A percentile compares a stretch with the other conserved stretches of the same genome.
Evolutionary conservation across 2,113 vertebrate species (phyloP).

Genomic region (Corythaixoides concolor): DNA sequence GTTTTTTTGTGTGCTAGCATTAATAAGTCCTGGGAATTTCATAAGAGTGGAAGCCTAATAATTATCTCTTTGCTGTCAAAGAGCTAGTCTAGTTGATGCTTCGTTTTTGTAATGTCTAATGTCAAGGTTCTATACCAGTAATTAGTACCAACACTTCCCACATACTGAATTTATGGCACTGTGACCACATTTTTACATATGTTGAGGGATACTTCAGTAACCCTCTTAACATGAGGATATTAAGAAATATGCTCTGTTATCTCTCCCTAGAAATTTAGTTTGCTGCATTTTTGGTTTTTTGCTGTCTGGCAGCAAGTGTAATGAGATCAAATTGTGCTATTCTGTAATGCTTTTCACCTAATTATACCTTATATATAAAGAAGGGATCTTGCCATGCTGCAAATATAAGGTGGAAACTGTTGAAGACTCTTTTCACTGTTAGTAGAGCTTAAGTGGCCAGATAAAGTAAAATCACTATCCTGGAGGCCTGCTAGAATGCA

Average conservation of each 20-base stretch:
- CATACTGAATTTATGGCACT: slow-evolving; percentile 49
- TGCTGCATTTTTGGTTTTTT: neutral
- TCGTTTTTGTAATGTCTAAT: slow-evolving; percentile 20
- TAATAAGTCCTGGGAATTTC: slow-evolving; percentile 39
- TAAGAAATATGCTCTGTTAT: slow-evolving; percentile 17
- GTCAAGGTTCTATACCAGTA: slow-evolving; percentile 63
- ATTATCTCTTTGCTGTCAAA: slow-evolving; percentile 59
- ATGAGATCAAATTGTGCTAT: neutral
- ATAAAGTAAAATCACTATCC: neutral
- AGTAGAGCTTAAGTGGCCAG: neutral
- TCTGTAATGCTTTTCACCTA: neutral
- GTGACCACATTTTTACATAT: slow-evolving; percentile 58
- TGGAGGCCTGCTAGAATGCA: neutral
- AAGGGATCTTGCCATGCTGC: neutral
- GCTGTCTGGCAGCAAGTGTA: neutral
- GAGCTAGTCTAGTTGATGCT: slow-evolving; percentile 27
- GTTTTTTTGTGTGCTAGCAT: neutral
- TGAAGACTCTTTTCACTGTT: neutral
- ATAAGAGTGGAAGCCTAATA: slow-evolving; percentile 22
- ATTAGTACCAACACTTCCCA: slow-evolving; percentile 67
- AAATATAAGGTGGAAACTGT: neutral
- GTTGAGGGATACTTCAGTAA: slow-evolving; percentile 49
- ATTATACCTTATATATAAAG: neutral
- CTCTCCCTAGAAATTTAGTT: slow-evolving; percentile 16
- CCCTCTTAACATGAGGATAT: slow-evolving; percentile 25